Evolutionary conservation across 53 echinoderm and acorn worm genomes (phyloP).

Genomic region (Luidia sarsii): DNA sequence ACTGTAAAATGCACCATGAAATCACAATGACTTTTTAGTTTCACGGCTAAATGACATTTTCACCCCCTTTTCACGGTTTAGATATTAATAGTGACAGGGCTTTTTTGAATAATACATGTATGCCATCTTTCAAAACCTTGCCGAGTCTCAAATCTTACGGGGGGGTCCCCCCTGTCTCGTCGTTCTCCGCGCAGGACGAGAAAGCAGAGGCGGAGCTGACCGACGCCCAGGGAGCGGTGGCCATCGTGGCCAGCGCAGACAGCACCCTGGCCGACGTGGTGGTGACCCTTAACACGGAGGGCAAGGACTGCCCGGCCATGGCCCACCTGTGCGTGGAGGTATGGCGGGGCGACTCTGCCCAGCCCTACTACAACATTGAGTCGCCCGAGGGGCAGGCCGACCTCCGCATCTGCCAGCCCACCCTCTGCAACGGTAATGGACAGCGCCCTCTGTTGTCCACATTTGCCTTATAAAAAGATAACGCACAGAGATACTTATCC

Average conservation of each 20-base stretch:
- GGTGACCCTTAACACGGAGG: conserved; percentile 38
- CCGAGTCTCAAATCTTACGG: too few species aligned
- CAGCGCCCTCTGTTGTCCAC: too few species aligned
- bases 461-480: too few species aligned
- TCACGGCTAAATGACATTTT: too few species aligned
- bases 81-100: too few species aligned
- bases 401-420: conserved; percentile 57
- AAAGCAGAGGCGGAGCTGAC: conserved; percentile 19
- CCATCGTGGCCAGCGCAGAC: conserved; percentile 52
- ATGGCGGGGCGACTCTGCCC: conserved; percentile 68
- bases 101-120: too few species aligned
- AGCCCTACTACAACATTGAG: conserved; percentile 70
- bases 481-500: too few species aligned
- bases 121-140: too few species aligned
- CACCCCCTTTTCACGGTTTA: too few species aligned
- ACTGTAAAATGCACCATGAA: too few species aligned
- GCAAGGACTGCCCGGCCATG: conserved; percentile 46
- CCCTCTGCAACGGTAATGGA: conserved; percentile 68
- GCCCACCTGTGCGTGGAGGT: conserved; percentile 83
- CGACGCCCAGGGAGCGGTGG: conserved; percentile 54
- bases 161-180: too few species aligned
- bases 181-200: conserved; percentile 63
- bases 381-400: conserved; percentile 45
- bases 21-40: too few species aligned
- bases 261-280: conserved; percentile 37